Base-by-base conservation (phyloP, 2,113 vertebrate species). In the Microcebus ravelobensis region DNA sequence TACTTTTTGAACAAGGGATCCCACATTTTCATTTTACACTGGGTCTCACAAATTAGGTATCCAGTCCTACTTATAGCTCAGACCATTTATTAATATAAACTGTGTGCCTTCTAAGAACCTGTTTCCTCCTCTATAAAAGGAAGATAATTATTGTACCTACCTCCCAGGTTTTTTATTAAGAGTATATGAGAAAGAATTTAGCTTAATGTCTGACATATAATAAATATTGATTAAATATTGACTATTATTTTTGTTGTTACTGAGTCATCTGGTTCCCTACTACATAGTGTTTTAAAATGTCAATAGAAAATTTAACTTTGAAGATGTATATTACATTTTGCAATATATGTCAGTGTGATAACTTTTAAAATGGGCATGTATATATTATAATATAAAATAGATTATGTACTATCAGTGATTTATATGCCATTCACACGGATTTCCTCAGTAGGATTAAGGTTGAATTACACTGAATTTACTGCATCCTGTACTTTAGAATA, bases 311-410 rank as follows among this genome's bases (percentile, higher is more conserved):
- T 45, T 74, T 88, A n/a, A 77, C 67, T 74, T 90, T 79, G 45
- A 93, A 34, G 21, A 65, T 76, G 23, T 50, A 48, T 71, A 70
- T 93, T 87, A 87, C 6, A 63, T 45, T 61, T 36, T 95, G 36
- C 61, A 65, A 23, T 39, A 18, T 23, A 84, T 23, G 55, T 42
- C 12, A 1, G 27, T 55, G 3, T 61, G 52, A 89, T 85, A 81
- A 42, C 34, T 82, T 92, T 92, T 71, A 89, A 92, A 70, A 88
- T 55, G 45, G 15, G 48, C 13, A 20, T 39, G 9, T 36, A 52
- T 67, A 87, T 82, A 67, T 39, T 80, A 68, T 45, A 59, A 95
- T 81, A 68, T 95, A 68, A 91, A 88, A 57, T 96, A 59, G 29
- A 57, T 82, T 89, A 18, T 70, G 2, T 52, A 25, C 61, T 21